Evolutionary conservation across 2,888 invertebrate species (phyloP), one percentile per base, ranked within the genome.

Genomic region (Drosophila mettleri): DNA sequence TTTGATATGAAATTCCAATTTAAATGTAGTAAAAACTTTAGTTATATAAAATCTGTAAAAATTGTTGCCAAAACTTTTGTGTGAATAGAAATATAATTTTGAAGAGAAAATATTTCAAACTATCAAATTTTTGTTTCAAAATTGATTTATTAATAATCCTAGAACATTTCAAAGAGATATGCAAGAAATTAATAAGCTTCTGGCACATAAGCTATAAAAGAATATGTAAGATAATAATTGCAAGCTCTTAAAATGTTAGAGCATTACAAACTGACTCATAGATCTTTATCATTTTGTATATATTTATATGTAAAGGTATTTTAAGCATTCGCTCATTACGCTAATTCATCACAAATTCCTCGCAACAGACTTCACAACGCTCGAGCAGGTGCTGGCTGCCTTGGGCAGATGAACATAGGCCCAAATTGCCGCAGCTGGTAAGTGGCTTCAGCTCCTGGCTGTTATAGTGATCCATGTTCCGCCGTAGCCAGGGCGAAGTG

Each of bases 351-450:
- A 74, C 73, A 82, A 87, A 88, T 81, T 88, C 91, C 68, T 86
- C 89, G 39, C 70, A 86, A 60, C 90, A 90, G 43, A 90, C 89
- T 55, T 85, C 83, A 67, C 91, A 91, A 31, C 89, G 88, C 45
- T 86, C 89, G 54, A 87, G 78, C 2, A 73, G 67, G 41, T 76
- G 81, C 45, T 51, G 54, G 24, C 18, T n/a, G 22, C 51, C 16
- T 18, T 34, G 57, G 4, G 41, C 46, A 6, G 66, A 60, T 0
- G 46, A 58, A 31, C 70, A 60, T 1, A 77, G 46, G 6, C 74
- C 81, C 1, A 54, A 10, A 27, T 53, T 36, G 67, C 53, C 43
- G 55, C 60, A 62, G 3, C 22, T 60, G 34, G 70, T 45, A 0
- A 60, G 59, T 3, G 51, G 18, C 27, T 76, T 80, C 38, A 66